Evolutionary conservation across 2,888 invertebrate species (phyloP).

Genomic region (Mactromeris polynyma): DNA sequence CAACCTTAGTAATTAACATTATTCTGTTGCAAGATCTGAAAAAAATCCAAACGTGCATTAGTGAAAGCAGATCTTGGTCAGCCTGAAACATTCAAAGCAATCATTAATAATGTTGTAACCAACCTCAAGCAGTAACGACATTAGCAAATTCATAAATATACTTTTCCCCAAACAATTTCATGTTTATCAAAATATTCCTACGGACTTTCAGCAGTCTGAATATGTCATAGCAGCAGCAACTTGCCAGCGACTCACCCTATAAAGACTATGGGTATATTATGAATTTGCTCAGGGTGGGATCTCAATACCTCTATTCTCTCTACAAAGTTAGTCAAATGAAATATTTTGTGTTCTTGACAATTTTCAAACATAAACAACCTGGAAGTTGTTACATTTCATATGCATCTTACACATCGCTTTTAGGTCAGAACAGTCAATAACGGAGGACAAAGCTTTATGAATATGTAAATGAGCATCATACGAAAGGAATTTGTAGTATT

Average conservation of each 20-base stretch:
- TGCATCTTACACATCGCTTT: background rate
- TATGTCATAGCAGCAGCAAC: background rate
- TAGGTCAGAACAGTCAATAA: background rate
- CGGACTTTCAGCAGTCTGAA: background rate
- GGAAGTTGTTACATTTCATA: background rate
- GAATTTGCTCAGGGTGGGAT: background rate
- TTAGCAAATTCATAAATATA: slow-evolving; percentile 5
- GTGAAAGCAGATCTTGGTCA: background rate
- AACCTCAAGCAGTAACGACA: background rate
- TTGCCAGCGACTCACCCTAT: background rate
- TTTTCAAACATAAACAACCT: background rate
- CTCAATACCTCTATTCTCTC: background rate
- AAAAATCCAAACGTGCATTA: slow-evolving; percentile 21
- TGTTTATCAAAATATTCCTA: background rate
- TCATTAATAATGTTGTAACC: background rate
- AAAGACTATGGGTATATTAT: background rate
- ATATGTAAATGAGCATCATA: background rate
- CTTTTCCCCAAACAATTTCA: background rate
- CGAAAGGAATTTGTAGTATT: background rate
- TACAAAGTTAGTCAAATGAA: background rate
- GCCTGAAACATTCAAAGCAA: slow-evolving; percentile 21
- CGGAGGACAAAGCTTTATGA: background rate
- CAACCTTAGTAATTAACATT: background rate
- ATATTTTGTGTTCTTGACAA: slow-evolving; percentile 1
- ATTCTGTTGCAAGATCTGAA: slow-evolving; percentile 13